These are phyloP conservation scores for Rhopalosiphum nymphaeae DNA, from an alignment of 2,888 invertebrate genomes.

Conservation along the genomic window DNA sequence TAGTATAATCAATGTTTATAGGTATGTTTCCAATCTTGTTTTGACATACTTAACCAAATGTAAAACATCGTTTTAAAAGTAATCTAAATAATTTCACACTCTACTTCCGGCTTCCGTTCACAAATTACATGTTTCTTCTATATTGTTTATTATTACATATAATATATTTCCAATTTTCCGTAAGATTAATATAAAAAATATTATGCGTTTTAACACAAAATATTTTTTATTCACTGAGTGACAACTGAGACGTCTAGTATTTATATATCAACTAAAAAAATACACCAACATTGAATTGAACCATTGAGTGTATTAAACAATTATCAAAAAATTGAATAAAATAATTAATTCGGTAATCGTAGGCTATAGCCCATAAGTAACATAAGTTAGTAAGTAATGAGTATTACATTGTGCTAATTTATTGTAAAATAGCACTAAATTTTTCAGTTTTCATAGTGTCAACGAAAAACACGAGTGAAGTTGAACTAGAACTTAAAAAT, in stretches of 20 bases:
- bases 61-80: constrained; percentile 35
- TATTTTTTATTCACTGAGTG: neutral
- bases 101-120: constrained; percentile 5
- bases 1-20: too few relatives aligned
- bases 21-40: constrained; percentile 24
- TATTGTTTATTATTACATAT: neutral
- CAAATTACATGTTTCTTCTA: neutral
- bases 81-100: constrained; percentile 45
- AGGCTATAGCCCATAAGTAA: neutral
- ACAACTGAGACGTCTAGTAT: neutral
- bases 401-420: neutral
- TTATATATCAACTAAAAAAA: neutral
- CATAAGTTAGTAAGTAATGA: neutral
- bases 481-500: neutral
- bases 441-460: neutral
- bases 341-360: neutral
- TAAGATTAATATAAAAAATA: neutral
- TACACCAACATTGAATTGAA: neutral
- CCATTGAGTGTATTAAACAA: neutral
- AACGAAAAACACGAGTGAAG: neutral
- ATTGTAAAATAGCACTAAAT: neutral
- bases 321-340: neutral
- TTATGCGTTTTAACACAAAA: neutral
- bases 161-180: neutral
- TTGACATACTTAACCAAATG: constrained; percentile 45